A percentile compares a stretch with the other conserved stretches of the same genome.
Conservation (phyloP, 2,888 invertebrate species). For the Ceraclea dissimilis region DNA sequence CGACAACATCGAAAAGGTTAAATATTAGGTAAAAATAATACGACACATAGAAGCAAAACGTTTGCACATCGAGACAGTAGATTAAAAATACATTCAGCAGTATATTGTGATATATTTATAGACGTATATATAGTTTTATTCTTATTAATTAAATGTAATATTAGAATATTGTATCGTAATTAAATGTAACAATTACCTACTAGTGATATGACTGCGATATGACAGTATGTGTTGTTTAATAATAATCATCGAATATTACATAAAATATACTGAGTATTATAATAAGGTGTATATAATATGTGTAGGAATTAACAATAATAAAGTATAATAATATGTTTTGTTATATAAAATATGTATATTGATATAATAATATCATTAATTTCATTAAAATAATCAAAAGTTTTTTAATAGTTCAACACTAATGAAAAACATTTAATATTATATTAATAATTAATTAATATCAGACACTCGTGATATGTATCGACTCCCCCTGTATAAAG, state of each 20-base stretch:
- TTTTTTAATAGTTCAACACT: conserved; percentile 26
- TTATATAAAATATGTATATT: conserved; percentile 33
- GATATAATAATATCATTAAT: conserved; percentile 28
- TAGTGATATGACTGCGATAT: conserved; percentile 26
- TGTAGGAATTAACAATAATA: conserved; percentile 20
- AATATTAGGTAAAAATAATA: too few relatives aligned
- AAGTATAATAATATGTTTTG: conserved; percentile 39
- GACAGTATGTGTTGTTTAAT: conserved; percentile 9
- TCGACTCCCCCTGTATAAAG: conserved; percentile 26
- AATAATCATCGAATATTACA: background rate
- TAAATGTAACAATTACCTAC: conserved; percentile 8
- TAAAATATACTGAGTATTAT: conserved; percentile 13
- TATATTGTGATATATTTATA: too few relatives aligned
- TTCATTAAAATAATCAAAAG: background rate
- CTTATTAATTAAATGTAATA: too few relatives aligned
- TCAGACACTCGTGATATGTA: conserved; percentile 26
- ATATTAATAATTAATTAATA: conserved; percentile 19
- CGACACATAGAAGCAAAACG: too few relatives aligned
- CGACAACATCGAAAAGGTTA: too few relatives aligned
- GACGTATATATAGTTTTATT: too few relatives aligned
- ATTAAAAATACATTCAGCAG: too few relatives aligned
- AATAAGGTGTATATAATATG: conserved; percentile 19
- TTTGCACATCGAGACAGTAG: too few relatives aligned
- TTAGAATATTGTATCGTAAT: too few relatives aligned
- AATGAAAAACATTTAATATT: conserved; percentile 30